These are phyloP conservation scores for Gymnorhina tibicen DNA, from an alignment of 2,113 vertebrate species.

Conservation along the genomic window DNA sequence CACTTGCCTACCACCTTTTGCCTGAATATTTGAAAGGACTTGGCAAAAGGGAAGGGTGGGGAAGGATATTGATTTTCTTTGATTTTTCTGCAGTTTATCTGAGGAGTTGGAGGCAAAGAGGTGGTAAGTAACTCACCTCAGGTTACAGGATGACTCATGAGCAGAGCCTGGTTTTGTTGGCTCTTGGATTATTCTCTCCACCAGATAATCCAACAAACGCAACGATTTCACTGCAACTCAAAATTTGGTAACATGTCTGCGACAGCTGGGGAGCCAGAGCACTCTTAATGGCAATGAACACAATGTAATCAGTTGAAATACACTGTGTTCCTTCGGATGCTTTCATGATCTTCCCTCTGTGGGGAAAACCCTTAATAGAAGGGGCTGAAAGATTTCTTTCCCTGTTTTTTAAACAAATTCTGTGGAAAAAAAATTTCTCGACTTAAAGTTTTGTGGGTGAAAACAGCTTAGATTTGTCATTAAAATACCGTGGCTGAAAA, in stretches of 20 bases:
- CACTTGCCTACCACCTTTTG: neutral
- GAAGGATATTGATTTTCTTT: neutral
- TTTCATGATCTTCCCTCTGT: neutral
- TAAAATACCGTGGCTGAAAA: neutral
- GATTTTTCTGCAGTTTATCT: neutral
- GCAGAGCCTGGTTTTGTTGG: neutral
- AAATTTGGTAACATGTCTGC: neutral
- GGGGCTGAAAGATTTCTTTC: neutral
- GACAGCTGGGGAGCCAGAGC: slow-evolving; percentile 6
- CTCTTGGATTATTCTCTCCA: neutral
- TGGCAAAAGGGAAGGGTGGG: neutral
- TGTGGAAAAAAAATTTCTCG: fast-evolving
- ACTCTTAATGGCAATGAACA: neutral
- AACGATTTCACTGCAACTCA: neutral
- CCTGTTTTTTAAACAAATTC: neutral
- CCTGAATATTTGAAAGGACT: neutral
- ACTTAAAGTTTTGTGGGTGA: neutral
- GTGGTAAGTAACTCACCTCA: neutral
- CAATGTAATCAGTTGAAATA: neutral
- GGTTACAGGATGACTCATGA: neutral
- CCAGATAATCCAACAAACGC: neutral
- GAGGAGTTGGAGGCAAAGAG: neutral
- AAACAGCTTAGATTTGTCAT: neutral
- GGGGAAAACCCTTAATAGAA: neutral
- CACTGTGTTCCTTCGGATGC: neutral